Evolutionary conservation across 2,888 invertebrate species (phyloP).

Genomic region (Platycheirus rosarum): DNA sequence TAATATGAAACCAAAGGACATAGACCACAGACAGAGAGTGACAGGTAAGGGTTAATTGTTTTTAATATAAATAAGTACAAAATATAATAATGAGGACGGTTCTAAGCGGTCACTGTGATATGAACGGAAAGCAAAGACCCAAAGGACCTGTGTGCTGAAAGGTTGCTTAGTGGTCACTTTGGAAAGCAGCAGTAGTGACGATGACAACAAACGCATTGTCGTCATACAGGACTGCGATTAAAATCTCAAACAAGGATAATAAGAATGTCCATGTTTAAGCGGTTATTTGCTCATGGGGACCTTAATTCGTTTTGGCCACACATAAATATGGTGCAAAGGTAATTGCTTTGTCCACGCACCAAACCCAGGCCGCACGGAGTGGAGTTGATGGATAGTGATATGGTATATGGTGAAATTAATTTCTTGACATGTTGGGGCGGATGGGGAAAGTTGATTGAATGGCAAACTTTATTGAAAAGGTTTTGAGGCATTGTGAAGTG

Average conservation of each 20-base stretch:
- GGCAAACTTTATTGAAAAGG: not conserved
- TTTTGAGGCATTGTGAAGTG: too few relatives aligned
- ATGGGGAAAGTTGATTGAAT: conserved; percentile 49
- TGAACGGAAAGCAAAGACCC: conserved; percentile 53
- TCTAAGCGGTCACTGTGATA: conserved; percentile 65
- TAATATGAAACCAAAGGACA: conserved; percentile 22
- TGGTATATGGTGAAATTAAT: conserved; percentile 39
- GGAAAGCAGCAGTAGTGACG: conserved; percentile 38
- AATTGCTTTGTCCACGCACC: conserved; percentile 71
- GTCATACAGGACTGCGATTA: conserved; percentile 33
- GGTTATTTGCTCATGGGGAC: conserved; percentile 63
- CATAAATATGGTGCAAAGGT: conserved; percentile 48
- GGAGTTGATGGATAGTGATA: conserved; percentile 47
- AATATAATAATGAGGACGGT: conserved; percentile 57
- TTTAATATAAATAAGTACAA: conserved; percentile 48
- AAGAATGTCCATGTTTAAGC: conserved; percentile 47
- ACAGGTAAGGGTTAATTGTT: conserved; percentile 32
- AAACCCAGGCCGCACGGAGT: not conserved
- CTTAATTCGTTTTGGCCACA: conserved; percentile 63
- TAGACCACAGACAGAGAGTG: conserved; percentile 20
- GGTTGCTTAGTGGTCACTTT: conserved; percentile 65
- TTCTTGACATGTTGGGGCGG: conserved; percentile 6
- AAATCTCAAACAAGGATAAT: conserved; percentile 67
- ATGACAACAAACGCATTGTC: conserved; percentile 40
- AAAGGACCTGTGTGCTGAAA: conserved; percentile 57